Conservation (phyloP, 2,888 invertebrate genomes). For the Drosophila helvetica region DNA sequence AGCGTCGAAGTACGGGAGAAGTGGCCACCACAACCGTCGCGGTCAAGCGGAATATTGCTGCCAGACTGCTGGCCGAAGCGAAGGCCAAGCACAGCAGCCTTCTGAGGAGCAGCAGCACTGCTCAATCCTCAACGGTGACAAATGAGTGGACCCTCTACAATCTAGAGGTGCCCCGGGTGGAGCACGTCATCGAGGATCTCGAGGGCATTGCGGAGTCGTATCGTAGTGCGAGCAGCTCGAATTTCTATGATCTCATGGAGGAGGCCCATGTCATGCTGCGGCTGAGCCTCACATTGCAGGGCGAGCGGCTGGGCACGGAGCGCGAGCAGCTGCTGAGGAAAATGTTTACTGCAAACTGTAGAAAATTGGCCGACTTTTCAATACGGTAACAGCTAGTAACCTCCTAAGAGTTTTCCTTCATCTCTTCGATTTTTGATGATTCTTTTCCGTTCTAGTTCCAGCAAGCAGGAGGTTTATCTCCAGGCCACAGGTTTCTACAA, state of each 20-base stretch:
- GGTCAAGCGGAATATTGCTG: constrained; percentile 78
- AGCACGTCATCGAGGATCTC: constrained; percentile 88
- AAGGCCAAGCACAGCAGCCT: constrained; percentile 80
- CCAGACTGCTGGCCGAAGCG: constrained; percentile 77
- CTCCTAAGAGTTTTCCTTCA: not conserved
- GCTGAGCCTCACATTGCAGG: constrained; percentile 78
- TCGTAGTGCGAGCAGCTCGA: constrained; percentile 87
- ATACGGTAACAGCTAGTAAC: constrained; percentile 73
- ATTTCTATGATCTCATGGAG: constrained; percentile 89
- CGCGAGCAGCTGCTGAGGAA: constrained; percentile 70
- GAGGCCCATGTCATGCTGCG: constrained; percentile 89
- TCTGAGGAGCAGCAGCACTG: constrained; percentile 61
- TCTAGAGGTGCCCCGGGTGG: constrained; percentile 87
- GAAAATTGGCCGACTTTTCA: constrained; percentile 82
- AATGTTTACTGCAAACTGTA: constrained; percentile 80
- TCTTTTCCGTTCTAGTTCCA: constrained; percentile 65
- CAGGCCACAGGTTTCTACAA: constrained; percentile 83
- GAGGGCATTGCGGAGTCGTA: constrained; percentile 88
- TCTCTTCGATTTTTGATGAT: not conserved
- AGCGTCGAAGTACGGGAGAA: constrained; percentile 57
- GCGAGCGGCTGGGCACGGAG: constrained; percentile 66
- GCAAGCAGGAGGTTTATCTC: constrained; percentile 82
- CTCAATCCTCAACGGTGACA: constrained; percentile 55
- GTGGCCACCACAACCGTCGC: constrained; percentile 53
- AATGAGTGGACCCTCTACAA: constrained; percentile 90